Conservation (phyloP, 2,888 invertebrate genomes). For the Volucella inanis region DNA sequence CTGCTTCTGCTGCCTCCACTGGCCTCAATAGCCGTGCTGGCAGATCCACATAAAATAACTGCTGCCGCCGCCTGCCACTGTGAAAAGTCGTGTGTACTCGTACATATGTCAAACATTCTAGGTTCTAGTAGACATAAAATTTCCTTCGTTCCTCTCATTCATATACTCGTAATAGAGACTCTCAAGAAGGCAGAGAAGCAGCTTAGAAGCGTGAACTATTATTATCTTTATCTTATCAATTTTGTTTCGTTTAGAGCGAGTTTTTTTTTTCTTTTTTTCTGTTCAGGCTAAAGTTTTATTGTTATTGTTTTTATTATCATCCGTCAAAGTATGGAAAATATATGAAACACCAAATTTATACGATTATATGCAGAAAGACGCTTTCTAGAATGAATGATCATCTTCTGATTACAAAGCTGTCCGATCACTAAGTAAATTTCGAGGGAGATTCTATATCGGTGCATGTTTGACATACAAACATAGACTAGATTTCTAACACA, state of each 20-base stretch:
- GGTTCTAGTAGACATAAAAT: slow-evolving; percentile 20
- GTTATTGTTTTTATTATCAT: slow-evolving; percentile 55
- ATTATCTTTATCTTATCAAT: slow-evolving; percentile 73
- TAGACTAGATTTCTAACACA: no score
- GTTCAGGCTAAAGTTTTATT: slow-evolving; percentile 39
- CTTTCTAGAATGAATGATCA: background rate
- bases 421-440: no score
- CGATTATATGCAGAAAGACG: background rate
- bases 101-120: slow-evolving; percentile 41
- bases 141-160: slow-evolving; percentile 49
- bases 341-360: background rate
- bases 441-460: background rate
- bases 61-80: slow-evolving; percentile 2
- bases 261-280: slow-evolving; percentile 21
- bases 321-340: slow-evolving; percentile 44
- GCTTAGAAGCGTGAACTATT: slow-evolving; percentile 47
- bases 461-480: background rate
- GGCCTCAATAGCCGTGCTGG: slow-evolving; percentile 69
- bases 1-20: slow-evolving; percentile 66
- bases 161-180: slow-evolving; percentile 26
- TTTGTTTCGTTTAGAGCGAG: slow-evolving; percentile 37
- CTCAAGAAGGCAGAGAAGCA: slow-evolving; percentile 30
- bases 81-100: background rate
- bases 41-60: slow-evolving; percentile 45
- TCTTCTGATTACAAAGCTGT: background rate